These are phyloP conservation scores for Elegia similella DNA, from an alignment of 2,888 invertebrate species.

Conservation along the genomic window DNA sequence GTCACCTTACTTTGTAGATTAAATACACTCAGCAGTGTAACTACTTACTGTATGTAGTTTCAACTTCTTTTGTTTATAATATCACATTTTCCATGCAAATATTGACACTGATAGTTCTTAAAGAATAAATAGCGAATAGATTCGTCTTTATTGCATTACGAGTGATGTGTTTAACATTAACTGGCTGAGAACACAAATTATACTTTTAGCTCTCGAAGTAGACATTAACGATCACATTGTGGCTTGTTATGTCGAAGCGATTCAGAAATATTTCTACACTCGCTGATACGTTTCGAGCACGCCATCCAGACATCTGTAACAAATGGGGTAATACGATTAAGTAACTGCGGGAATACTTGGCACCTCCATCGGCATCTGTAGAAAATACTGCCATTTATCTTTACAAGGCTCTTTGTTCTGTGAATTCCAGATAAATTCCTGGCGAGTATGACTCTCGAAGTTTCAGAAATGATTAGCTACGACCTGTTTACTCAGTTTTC, in stretches of 20 bases:
- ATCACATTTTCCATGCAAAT: conserved; percentile 23
- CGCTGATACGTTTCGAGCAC: conserved; percentile 15
- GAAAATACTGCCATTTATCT: conserved; percentile 22
- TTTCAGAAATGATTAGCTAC: conserved; percentile 20
- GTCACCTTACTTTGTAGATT: conserved; percentile 80
- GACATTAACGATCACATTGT: conserved; percentile 34
- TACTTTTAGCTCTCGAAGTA: conserved; percentile 25
- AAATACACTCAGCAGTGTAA: conserved; percentile 47
- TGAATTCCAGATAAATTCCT: neutral
- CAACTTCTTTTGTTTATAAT: conserved; percentile 28
- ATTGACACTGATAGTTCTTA: conserved; percentile 15
- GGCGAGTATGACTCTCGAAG: conserved; percentile 23
- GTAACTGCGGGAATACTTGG: conserved; percentile 29
- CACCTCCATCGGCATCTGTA: conserved; percentile 21
- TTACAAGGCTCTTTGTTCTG: conserved; percentile 23
- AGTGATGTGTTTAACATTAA: conserved; percentile 23
- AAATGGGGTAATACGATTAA: conserved; percentile 29
- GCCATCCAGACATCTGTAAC: conserved; percentile 24
- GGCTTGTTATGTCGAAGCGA: conserved; percentile 29
- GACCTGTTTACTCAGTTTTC: conserved; percentile 28
- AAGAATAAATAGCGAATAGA: too few species aligned
- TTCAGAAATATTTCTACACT: conserved; percentile 24
- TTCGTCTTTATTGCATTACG: conserved; percentile 14
- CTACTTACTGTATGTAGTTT: conserved; percentile 38
- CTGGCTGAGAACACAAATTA: conserved; percentile 33